Percentiles rank a stretch among this genome's conserved stretches.
These are phyloP conservation scores for Gymnoscelis rufifasciata DNA, from an alignment of 2,888 invertebrate genomes.

Conservation along the genomic window DNA sequence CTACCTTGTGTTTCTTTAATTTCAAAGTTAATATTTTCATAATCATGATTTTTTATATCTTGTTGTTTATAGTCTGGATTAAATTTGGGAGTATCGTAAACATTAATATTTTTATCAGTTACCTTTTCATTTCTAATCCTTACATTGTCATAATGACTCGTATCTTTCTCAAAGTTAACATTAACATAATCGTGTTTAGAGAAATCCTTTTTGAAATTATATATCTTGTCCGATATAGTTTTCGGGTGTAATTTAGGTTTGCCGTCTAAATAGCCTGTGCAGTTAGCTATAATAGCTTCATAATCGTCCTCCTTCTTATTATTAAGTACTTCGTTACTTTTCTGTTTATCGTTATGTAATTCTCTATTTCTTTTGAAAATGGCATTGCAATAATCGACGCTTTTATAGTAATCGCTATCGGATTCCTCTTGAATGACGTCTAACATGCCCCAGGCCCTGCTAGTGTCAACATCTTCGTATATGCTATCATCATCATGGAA, in stretches of 20 bases:
- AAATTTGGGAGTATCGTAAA: slow-evolving; percentile 8
- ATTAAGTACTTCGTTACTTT: slow-evolving; percentile 10
- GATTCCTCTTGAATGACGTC: slow-evolving; percentile 73
- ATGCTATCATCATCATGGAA: slow-evolving; percentile 55
- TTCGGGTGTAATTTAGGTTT: slow-evolving; percentile 55
- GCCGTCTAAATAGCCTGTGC: slow-evolving; percentile 34
- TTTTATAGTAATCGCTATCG: slow-evolving; percentile 71
- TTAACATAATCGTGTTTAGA: slow-evolving; percentile 64
- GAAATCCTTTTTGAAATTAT: slow-evolving; percentile 68
- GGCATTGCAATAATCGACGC: slow-evolving; percentile 63
- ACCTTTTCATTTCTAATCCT: slow-evolving; percentile 7
- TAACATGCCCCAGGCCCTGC: slow-evolving; percentile 50
- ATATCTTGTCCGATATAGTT: slow-evolving; percentile 61
- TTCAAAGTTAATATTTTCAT: slow-evolving; percentile 33
- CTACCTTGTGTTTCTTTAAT: slow-evolving; percentile 19
- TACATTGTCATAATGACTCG: slow-evolving; percentile 7
- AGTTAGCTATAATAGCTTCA: slow-evolving; percentile 28
- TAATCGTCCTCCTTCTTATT: slow-evolving; percentile 24
- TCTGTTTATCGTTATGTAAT: slow-evolving; percentile 31
- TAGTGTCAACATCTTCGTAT: slow-evolving; percentile 62
- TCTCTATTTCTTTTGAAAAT: slow-evolving; percentile 27
- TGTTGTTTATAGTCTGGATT: too few relatives aligned
- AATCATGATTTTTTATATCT: slow-evolving; percentile 22
- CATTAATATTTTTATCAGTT: slow-evolving; percentile 11
- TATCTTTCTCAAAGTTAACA: slow-evolving; percentile 43